Base-by-base conservation (phyloP, 2,888 invertebrate species). In the Spodoptera picta region DNA sequence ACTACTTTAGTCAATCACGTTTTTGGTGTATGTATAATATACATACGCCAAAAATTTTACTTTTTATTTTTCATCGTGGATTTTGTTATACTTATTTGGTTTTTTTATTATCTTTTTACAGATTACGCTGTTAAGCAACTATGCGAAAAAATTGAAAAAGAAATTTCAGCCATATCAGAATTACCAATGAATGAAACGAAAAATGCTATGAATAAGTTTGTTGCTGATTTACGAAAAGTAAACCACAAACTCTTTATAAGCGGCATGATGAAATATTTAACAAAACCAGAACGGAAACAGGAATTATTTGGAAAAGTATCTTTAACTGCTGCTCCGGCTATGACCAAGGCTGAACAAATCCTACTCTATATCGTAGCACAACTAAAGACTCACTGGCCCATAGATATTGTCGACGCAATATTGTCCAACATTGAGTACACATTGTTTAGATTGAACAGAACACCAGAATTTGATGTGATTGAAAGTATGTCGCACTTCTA, bases 401-500 rank as follows among this genome's bases (percentile, higher is more conserved):
- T 77, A 9, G 79, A 88, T 70, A 64, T 92, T 23, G 79, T 92
- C 14, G 75, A 87, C 7, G 76, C 73, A 42, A 65, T 92, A 9
- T 75, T 94, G 60, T 73, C 63, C 11, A 87, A 83, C 50, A 92
- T 94, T 31, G 94, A 95, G 73, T 91, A 86, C 69, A 75, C 83
- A 43, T 60, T 94, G 48, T 94, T 95, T 65, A 86, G 86, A 73
- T 76, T 95, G 7, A 91, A 91, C 65, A 81, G 80, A 53, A 85
- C 91, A 4, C 93, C 94, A 5, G 85, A 87, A 2, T 90, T 92
- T 69, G 84, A 85, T n/a, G 81, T 83, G 3, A 85, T 94, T 45
- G 93, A 93, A 73, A 89, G 86, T 60, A 75, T 92, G 79, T 85
- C 94, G 1, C 92, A 92, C 77, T 91, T 94, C 62, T 95, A 92